Conservation (phyloP, 2,797 vertebrate species). For the Hippopotamyrus pictus region DNA sequence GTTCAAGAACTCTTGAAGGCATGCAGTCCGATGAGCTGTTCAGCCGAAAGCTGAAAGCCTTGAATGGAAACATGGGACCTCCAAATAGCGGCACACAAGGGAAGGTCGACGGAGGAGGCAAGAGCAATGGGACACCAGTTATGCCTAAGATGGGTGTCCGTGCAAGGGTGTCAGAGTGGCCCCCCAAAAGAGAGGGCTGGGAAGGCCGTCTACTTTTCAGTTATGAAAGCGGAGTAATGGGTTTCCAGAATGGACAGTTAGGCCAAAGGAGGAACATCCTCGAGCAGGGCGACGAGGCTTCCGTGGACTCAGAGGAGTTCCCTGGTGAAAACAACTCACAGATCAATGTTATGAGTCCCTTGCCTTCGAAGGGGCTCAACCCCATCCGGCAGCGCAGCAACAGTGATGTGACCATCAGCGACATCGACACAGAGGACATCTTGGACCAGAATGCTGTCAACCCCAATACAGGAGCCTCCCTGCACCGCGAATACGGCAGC, state of each 20-base stretch:
- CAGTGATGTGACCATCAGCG: slow-evolving; percentile 95
- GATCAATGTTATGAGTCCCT: slow-evolving; percentile 76
- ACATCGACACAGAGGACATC: slow-evolving; percentile 87
- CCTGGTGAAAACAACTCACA: slow-evolving; percentile 70
- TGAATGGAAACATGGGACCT: slow-evolving; percentile 81
- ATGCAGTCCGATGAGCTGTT: slow-evolving; percentile 95
- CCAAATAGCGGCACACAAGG: slow-evolving; percentile 63
- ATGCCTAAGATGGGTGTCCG: slow-evolving; percentile 97
- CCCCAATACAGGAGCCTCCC: slow-evolving; percentile 88
- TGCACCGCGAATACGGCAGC: slow-evolving; percentile 92
- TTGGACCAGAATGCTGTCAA: slow-evolving; percentile 88
- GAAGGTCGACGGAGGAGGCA: slow-evolving; percentile 71
- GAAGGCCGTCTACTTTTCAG: slow-evolving; percentile 68
- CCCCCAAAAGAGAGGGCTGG: slow-evolving; percentile 83
- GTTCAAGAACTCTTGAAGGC: slow-evolving; percentile 68
- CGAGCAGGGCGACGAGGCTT: slow-evolving; percentile 63
- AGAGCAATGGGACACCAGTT: slow-evolving; percentile 77
- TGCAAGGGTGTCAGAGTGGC: slow-evolving; percentile 91
- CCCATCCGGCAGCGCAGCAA: slow-evolving; percentile 92
- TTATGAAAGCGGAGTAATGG: slow-evolving; percentile 70
- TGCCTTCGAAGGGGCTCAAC: slow-evolving; percentile 80
- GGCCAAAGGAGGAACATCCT: slow-evolving; percentile 60
- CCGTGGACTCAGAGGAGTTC: slow-evolving; percentile 73
- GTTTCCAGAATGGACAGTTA: slow-evolving; percentile 78
- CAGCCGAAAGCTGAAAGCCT: slow-evolving; percentile 81